Base-by-base conservation (phyloP, 1,140 invertebrate genomes). In the Cheumatopsyche charites region DNA sequence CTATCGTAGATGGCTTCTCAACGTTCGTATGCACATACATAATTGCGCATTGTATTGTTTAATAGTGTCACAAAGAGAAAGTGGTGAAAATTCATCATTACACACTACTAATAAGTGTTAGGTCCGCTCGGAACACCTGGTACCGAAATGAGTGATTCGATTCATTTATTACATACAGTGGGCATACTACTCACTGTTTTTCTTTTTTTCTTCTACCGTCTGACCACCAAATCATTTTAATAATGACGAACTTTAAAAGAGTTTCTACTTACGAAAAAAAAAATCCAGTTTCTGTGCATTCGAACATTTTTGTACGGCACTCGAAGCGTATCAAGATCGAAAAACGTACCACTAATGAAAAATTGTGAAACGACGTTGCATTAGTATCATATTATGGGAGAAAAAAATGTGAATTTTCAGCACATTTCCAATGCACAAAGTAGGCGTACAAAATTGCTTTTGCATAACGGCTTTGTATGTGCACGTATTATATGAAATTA, bases 101-200 rank as follows among this genome's bases (percentile, higher is more conserved):
- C n/a, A 36, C 29, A 36, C 29, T n/a, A 36, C 29, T 36, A 36
- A 15, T 17, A 17, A 17, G 21, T 23, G 55, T 25, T 17, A 58
- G 23, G 19, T 58, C 12, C 23, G 9, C 23, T 12, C 47, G 36
- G 68, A 62, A 41, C 70, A 65, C 62, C 70, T 42, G 26, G 43
- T 65, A 71, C 62, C 26, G 49, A 67, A 67, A 72, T 72, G 71
- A 72, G 63, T 72, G 66, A 72, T 72, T 72, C 45, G 65, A 72
- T 61, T 72, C 71, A 72, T 72, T 72, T 72, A 72, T 72, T 67
- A 72, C 66, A 41, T 67, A 72, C 71, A 72, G 70, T 72, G 63
- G 69, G 69, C 69, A 65, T 67, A 67, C 47, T 47, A 55, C 17
- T 9, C 17, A 58, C 21, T 17, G 17, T 52, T 52, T 52, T 52